A percentile compares a stretch with the other conserved stretches of the same genome.
Evolutionary conservation across 2,888 invertebrate genomes (phyloP).

Genomic region (Macrophya alboannulata): DNA sequence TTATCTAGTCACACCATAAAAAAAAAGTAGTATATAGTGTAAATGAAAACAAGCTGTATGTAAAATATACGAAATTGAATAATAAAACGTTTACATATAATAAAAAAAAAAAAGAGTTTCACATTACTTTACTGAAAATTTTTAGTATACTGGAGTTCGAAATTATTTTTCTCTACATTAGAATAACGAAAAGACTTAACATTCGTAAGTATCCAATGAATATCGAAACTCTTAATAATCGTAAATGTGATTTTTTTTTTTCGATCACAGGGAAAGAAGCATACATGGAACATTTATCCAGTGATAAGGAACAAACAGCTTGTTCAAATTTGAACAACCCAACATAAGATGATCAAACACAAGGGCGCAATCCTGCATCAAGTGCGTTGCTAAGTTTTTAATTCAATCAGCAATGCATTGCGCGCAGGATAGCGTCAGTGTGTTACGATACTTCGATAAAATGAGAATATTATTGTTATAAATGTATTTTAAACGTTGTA

Average conservation of each 20-base stretch:
- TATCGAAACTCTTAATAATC: not conserved
- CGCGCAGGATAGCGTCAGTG: conserved; percentile 78
- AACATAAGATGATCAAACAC: conserved; percentile 59
- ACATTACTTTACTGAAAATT: not conserved
- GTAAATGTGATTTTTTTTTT: not conserved
- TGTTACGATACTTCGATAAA: conserved; percentile 64
- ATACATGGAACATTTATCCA: not conserved
- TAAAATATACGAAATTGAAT: conserved; percentile 5
- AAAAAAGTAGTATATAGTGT: conserved; percentile 2
- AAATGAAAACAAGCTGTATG: conserved; percentile 29
- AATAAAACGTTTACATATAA: conserved; percentile 25
- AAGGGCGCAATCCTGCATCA: conserved; percentile 79
- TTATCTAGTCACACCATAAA: conserved; percentile 56
- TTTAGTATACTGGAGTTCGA: not conserved
- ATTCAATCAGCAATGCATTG: conserved; percentile 78
- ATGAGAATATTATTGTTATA: not conserved
- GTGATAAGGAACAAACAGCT: not conserved
- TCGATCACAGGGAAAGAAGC: not conserved
- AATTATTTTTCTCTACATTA: not conserved
- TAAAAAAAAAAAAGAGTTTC: not conserved
- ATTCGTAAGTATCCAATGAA: conserved; percentile 14
- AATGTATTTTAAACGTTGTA: not conserved
- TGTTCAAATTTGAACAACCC: no score
- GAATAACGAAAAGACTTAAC: not conserved
- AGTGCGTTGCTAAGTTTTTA: conserved; percentile 77